phyloP scores from a whole-genome alignment of 2,113 vertebrate genomes.

The Pteruthius melanotis region DNA sequence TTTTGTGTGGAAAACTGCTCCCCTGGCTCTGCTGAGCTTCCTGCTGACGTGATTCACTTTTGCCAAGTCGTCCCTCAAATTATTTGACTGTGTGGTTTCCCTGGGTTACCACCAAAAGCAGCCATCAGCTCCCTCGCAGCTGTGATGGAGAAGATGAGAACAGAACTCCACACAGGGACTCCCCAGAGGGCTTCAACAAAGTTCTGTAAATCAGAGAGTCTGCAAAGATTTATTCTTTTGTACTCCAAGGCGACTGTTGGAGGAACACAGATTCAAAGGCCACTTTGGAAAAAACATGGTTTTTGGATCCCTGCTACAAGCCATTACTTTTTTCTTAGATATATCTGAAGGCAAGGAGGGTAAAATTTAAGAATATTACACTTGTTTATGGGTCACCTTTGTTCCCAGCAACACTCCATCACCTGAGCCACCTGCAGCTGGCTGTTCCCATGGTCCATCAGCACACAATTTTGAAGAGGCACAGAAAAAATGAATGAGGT shows the following conservation, averaged over 20 bases:
- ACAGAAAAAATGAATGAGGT: background rate
- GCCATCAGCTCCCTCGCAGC: background rate
- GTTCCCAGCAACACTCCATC: background rate
- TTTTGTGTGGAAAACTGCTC: background rate
- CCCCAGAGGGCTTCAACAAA: background rate
- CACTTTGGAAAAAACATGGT: background rate
- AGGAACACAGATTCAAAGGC: background rate
- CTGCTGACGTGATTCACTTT: background rate
- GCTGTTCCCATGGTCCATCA: background rate
- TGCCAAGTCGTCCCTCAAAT: background rate
- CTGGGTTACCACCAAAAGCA: background rate
- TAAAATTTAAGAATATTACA: background rate
- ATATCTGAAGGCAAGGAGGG: background rate
- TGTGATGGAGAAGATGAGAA: background rate
- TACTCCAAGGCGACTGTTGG: background rate
- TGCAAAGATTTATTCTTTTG: background rate
- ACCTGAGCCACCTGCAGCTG: background rate
- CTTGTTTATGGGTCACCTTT: background rate
- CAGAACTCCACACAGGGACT: background rate
- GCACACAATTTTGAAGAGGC: background rate
- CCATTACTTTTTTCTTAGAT: background rate
- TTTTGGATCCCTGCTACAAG: background rate
- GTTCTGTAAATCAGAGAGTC: background rate
- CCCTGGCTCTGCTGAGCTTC: background rate
- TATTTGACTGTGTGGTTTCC: background rate